Evolutionary conservation across 2,888 invertebrate genomes (phyloP).

Genomic region (Ectemnius lituratus): DNA sequence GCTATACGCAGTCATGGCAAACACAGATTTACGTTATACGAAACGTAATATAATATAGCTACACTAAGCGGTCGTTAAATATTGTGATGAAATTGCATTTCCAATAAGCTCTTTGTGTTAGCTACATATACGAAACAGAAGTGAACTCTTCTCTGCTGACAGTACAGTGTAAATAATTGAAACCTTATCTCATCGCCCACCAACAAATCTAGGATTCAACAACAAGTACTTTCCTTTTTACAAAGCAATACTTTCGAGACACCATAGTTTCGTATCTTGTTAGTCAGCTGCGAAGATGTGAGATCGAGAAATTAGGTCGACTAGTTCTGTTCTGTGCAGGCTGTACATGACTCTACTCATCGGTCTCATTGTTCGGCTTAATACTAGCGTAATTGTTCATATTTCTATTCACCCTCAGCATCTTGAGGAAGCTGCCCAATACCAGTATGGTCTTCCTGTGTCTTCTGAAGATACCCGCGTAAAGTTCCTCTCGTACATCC

Average conservation of each 20-base stretch:
- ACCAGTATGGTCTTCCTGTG: slow-evolving; percentile 77
- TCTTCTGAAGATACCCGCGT: slow-evolving; percentile 75
- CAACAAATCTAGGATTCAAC: too few species aligned
- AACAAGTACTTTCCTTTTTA: slow-evolving; percentile 27
- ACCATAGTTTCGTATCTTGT: slow-evolving; percentile 6
- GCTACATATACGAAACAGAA: too few species aligned
- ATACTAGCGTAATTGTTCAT: slow-evolving; percentile 77
- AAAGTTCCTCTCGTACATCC: slow-evolving; percentile 75
- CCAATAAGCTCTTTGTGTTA: slow-evolving; percentile 11
- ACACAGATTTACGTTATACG: slow-evolving; percentile 17
- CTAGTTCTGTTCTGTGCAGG: slow-evolving; percentile 20
- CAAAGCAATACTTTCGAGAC: slow-evolving; percentile 28
- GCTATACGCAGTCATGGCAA: slow-evolving; percentile 27
- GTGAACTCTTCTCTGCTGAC: too few species aligned
- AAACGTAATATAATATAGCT: slow-evolving; percentile 28
- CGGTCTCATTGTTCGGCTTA: slow-evolving; percentile 75
- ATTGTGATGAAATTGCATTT: slow-evolving; percentile 17
- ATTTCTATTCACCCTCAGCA: slow-evolving; percentile 77
- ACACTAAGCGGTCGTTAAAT: slow-evolving; percentile 22
- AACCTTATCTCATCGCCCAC: background rate
- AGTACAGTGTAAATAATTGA: too few species aligned
- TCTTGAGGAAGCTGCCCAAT: slow-evolving; percentile 76
- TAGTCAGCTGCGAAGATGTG: background rate
- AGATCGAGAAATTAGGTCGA: slow-evolving; percentile 25
- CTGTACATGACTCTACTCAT: slow-evolving; percentile 64